Conservation (phyloP, 2,888 invertebrate species). For the Coelinius sp. region DNA sequence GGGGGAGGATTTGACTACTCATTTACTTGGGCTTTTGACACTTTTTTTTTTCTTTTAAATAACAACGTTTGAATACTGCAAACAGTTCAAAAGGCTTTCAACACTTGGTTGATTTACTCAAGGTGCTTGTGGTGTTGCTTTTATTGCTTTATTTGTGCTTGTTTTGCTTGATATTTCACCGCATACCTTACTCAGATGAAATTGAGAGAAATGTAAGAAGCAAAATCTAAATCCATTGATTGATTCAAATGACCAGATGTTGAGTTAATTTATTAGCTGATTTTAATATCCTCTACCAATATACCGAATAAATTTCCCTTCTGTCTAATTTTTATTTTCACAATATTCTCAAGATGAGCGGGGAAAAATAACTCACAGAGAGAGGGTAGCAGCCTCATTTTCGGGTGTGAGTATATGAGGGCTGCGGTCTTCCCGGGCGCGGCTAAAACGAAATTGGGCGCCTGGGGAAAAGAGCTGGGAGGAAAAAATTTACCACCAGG, state of each 20-base stretch:
- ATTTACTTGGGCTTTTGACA: slow-evolving; percentile 14
- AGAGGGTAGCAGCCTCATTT: slow-evolving; percentile 28
- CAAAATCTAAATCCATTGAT: no score
- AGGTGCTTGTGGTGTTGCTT: slow-evolving; percentile 8
- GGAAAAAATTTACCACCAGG: slow-evolving; percentile 27
- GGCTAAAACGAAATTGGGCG: slow-evolving; percentile 24
- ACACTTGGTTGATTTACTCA: background rate
- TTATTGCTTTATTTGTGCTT: background rate
- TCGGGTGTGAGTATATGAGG: slow-evolving; percentile 32
- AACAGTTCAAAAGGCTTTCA: background rate
- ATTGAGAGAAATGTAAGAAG: no score
- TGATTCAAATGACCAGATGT: no score
- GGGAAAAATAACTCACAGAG: slow-evolving; percentile 26
- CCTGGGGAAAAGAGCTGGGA: slow-evolving; percentile 28
- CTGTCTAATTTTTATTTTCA: background rate
- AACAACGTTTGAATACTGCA: background rate
- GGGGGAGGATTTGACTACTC: slow-evolving; percentile 22
- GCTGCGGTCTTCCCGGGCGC: slow-evolving; percentile 22
- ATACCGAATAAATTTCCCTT: background rate
- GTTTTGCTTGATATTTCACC: slow-evolving; percentile 1
- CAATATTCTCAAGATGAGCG: background rate
- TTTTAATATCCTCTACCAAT: background rate
- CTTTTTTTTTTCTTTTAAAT: background rate
- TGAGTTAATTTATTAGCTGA: background rate
- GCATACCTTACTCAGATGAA: background rate